Evolutionary conservation across 2,113 vertebrate genomes (phyloP).

Genomic region (Pseudorhombus dupliciocellatus): DNA sequence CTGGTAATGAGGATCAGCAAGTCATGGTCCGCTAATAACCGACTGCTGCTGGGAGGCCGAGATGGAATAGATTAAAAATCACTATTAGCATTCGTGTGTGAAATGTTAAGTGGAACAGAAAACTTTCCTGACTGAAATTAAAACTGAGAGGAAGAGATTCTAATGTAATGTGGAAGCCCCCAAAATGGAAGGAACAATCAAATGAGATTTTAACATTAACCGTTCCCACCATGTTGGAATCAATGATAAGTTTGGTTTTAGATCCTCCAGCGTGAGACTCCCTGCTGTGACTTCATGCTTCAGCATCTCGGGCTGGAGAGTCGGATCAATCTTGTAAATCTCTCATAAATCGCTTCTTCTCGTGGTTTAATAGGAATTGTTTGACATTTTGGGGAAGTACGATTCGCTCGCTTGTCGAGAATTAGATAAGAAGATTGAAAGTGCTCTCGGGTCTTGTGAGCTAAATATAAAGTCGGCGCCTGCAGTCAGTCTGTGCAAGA

Average conservation of each 20-base stretch:
- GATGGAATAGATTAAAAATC: conserved; percentile 3
- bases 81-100: conserved; percentile 6
- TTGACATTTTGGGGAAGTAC: not conserved
- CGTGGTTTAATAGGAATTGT: not conserved
- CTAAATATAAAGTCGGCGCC: not conserved
- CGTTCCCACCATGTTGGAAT: not conserved
- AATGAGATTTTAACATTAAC: not conserved
- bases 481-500: not conserved
- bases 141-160: not conserved
- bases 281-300: not conserved
- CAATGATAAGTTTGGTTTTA: not conserved
- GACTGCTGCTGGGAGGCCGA: not conserved
- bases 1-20: conserved; percentile 16
- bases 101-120: conserved; percentile 11
- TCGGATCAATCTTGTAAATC: not conserved
- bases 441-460: not conserved
- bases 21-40: conserved; percentile 12
- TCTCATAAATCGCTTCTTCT: not conserved
- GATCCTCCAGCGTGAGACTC: not conserved
- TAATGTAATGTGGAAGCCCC: not conserved
- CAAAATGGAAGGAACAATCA: not conserved
- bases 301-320: not conserved
- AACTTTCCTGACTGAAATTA: not conserved
- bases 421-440: not conserved
- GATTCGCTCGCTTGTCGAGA: not conserved